Percentiles rank a stretch among this genome's conserved stretches.
phyloP scores from a whole-genome alignment of 2,888 invertebrate genomes.

The Campaea margaritaria region DNA sequence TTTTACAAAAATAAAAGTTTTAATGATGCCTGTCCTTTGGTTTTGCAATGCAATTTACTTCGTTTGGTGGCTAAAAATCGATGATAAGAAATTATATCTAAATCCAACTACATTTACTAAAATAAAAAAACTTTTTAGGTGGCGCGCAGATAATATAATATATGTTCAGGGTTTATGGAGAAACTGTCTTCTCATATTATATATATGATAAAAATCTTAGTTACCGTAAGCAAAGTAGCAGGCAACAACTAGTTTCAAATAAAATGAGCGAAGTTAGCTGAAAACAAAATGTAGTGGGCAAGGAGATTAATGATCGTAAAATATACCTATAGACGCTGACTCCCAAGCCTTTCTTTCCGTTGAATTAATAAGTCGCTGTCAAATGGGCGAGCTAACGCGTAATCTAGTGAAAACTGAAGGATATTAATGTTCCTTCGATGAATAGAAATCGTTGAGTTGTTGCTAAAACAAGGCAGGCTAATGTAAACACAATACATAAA shows the following conservation, averaged over 20 bases:
- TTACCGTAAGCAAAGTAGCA: too few relatives aligned
- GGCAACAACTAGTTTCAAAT: constrained; percentile 19
- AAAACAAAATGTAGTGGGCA: constrained; percentile 48
- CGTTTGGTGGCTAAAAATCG: too few relatives aligned
- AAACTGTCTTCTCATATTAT: too few relatives aligned
- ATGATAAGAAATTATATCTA: too few relatives aligned
- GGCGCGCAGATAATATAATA: too few relatives aligned
- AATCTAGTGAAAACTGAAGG: constrained; percentile 29
- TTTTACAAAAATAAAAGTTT: too few relatives aligned
- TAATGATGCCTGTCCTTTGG: too few relatives aligned
- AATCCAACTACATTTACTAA: too few relatives aligned
- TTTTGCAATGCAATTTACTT: too few relatives aligned
- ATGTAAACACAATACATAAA: constrained; percentile 4
- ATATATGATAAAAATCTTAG: too few relatives aligned
- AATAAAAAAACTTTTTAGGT: too few relatives aligned
- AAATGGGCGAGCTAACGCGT: constrained; percentile 28
- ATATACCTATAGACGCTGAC: constrained; percentile 41
- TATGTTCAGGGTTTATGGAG: too few relatives aligned
- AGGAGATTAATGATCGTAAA: constrained; percentile 56
- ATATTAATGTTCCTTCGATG: constrained; percentile 31
- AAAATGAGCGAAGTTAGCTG: constrained; percentile 47
- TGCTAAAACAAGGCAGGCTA: constrained; percentile 17
- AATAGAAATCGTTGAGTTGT: constrained; percentile 22
- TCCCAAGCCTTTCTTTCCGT: constrained; percentile 46
- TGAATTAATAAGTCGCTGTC: constrained; percentile 44